Percentiles rank a stretch among this genome's conserved stretches.
Evolutionary conservation across 1,140 invertebrate genomes (phyloP).

Genomic region (Heliothis virescens): DNA sequence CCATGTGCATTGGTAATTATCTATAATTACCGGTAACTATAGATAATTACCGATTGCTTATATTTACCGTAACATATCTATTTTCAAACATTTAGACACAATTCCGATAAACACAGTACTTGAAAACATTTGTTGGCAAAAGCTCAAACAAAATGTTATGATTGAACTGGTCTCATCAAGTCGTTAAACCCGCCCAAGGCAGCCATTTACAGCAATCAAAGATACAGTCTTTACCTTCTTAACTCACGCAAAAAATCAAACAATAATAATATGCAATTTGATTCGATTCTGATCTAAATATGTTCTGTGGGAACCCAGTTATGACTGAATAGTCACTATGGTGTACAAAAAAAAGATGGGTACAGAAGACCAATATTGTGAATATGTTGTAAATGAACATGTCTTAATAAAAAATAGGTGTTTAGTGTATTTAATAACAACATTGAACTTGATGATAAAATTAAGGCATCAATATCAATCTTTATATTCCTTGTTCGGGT

Average conservation of each 20-base stretch:
- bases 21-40: too few relatives aligned
- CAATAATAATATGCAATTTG: conserved; percentile 45
- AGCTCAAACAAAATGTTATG: not conserved
- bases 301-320: conserved; percentile 34
- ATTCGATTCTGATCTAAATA: conserved; percentile 43
- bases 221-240: conserved; percentile 17
- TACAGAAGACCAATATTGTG: not conserved
- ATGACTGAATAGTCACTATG: conserved; percentile 40
- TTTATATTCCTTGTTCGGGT: too few relatives aligned
- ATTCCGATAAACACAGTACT: too few relatives aligned
- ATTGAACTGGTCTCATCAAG: not conserved
- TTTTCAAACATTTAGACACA: too few relatives aligned
- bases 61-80: too few relatives aligned
- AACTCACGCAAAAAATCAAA: conserved; percentile 40
- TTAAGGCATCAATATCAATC: too few relatives aligned
- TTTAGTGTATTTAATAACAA: too few relatives aligned
- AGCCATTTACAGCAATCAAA: conserved; percentile 22
- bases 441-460: too few relatives aligned
- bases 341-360: not conserved
- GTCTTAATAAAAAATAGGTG: too few relatives aligned
- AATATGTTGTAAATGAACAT: not conserved
- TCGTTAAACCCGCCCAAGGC: conserved; percentile 17
- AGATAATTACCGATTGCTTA: too few relatives aligned
- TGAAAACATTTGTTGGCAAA: too few relatives aligned
- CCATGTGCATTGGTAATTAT: too few relatives aligned